Base-by-base conservation (phyloP, 1,140 invertebrate genomes). In the Drosophila asahinai region DNA sequence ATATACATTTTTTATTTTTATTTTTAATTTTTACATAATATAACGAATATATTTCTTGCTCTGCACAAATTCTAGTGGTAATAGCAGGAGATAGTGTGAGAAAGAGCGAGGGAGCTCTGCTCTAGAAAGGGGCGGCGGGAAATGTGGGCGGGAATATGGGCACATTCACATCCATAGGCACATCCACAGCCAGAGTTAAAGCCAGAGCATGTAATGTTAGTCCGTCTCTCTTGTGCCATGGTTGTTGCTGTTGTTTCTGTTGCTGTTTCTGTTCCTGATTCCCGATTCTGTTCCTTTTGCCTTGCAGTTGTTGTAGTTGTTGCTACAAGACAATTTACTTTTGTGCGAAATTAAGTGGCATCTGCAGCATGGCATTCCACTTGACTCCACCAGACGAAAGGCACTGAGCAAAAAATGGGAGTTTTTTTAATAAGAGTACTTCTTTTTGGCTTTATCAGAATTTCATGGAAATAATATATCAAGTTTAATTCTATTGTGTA, bases 321-420 rank as follows among this genome's bases (percentile, higher is more conserved):
- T 78, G 81, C 78, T 91, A 92, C 91, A 92, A 92, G 91, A 92
- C 87, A 92, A 92, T 92, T 92, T 89, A 92, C 91, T 92, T 92
- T 92, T 86, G 89, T 92, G 84, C 90, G 90, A 91, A 91, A 91
- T 91, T 91, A 91, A 91, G 82, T 89, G 84, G 89, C 89, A 91
- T 90, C 86, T 90, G 86, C 86, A 90, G 81, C 81, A 86, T 90
- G 86, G 86, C 86, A 90, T 90, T 90, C 86, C 86, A 90, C 86
- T 90, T 90, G 86, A 86, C 86, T 90, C 86, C 86, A 90, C 86
- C 74, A 76, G 51, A 54, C 68, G 30, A 52, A 68, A 4, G 33
- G 33, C 67, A 71, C 64, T 40, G n/a, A 0, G 3, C n/a, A 55
- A n/a, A 55, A 68, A 19, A 3, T n/a, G 2, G 4, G 1, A n/a